Conservation (phyloP, 2,113 vertebrate species). For the Ceyx melanurus region DNA sequence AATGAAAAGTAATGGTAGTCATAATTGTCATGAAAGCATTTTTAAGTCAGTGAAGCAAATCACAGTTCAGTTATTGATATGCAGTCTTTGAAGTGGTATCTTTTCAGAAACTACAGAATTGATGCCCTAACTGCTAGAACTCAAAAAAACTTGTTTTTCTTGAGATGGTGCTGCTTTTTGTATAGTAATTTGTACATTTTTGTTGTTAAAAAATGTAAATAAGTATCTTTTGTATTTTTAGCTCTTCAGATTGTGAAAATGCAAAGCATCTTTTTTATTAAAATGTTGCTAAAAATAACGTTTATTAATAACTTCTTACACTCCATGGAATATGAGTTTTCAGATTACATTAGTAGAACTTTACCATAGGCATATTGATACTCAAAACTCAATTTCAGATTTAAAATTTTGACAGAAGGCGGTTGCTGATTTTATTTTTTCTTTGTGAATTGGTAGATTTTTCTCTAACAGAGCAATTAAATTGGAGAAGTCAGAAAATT, state of each 20-base stretch:
- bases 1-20: not conserved
- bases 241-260: constrained; percentile 35
- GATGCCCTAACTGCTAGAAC: not conserved
- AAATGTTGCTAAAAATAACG: constrained; percentile 25
- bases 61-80: not conserved
- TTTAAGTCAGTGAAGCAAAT: not conserved
- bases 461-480: not conserved
- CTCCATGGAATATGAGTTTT: not conserved
- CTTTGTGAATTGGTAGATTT: not conserved
- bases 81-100: not conserved
- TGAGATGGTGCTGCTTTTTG: constrained; percentile 12
- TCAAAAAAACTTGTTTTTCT: not conserved
- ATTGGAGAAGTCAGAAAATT: not conserved
- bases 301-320: constrained; percentile 25
- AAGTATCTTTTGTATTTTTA: constrained; percentile 25
- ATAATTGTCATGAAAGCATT: not conserved
- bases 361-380: not conserved
- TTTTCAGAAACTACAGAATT: not conserved
- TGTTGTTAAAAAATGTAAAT: constrained; percentile 48
- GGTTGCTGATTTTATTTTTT: not conserved
- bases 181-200: constrained; percentile 24
- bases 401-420: not conserved
- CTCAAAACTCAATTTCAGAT: not conserved
- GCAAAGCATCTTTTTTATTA: constrained; percentile 30
- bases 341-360: not conserved